phyloP scores from a whole-genome alignment of 2,888 invertebrate species.

The Gari tellinella region DNA sequence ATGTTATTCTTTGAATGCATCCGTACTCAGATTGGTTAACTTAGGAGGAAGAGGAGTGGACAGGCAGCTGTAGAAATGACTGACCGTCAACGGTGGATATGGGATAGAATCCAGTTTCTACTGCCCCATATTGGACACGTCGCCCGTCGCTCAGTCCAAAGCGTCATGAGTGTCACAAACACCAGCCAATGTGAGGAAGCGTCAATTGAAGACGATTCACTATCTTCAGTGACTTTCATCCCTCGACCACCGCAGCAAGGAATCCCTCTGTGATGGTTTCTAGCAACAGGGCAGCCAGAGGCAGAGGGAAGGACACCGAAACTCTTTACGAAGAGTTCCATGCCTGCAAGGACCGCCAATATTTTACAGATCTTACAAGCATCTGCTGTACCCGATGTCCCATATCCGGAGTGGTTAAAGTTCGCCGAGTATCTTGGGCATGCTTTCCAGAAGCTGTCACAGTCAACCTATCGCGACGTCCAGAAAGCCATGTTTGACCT shows the following conservation, averaged over 20 bases:
- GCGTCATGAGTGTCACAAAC: conserved; percentile 37
- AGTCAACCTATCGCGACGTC: conserved; percentile 41
- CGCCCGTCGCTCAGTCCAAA: conserved; percentile 41
- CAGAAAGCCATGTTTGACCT: conserved; percentile 38
- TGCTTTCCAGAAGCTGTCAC: conserved; percentile 50
- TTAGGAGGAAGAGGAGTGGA: conserved; percentile 28
- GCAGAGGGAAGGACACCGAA: conserved; percentile 36
- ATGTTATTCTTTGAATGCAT: conserved; percentile 34
- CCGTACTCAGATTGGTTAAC: conserved; percentile 29
- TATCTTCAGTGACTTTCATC: conserved; percentile 29
- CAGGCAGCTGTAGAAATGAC: conserved; percentile 45
- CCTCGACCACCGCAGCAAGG: conserved; percentile 25
- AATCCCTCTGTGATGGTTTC: conserved; percentile 36
- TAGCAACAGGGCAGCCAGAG: conserved; percentile 23
- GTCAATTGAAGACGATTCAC: conserved; percentile 32
- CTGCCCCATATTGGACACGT: conserved; percentile 51
- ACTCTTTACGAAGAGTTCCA: conserved; percentile 35
- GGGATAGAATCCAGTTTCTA: conserved; percentile 37
- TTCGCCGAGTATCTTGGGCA: conserved; percentile 49
- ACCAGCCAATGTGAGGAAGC: conserved; percentile 43
- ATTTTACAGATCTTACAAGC: conserved; percentile 34
- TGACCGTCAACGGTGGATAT: conserved; percentile 35
- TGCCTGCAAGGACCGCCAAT: conserved; percentile 41
- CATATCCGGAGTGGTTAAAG: conserved; percentile 47
- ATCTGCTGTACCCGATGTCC: conserved; percentile 43